These are phyloP conservation scores for Blera fallax DNA, from an alignment of 2,888 invertebrate species.

Conservation along the genomic window DNA sequence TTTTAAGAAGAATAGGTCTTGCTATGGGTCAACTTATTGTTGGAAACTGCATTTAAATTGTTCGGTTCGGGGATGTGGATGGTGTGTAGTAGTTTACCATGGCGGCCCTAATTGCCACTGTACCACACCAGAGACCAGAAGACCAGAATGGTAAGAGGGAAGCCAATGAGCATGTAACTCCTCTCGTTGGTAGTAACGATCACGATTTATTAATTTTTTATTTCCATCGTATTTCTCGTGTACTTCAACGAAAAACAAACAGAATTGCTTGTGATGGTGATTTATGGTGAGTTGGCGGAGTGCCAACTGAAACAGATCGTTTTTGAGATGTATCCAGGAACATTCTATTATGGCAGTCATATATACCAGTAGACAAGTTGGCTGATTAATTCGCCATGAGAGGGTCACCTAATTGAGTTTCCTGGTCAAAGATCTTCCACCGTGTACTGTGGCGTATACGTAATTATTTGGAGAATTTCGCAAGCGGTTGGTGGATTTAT, in stretches of 20 bases:
- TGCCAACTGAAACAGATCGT: conserved; percentile 17
- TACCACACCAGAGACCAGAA: conserved; percentile 33
- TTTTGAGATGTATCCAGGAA: conserved; percentile 50
- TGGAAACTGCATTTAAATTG: conserved; percentile 67
- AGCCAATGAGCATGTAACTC: conserved; percentile 63
- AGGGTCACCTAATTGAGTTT: conserved; percentile 52
- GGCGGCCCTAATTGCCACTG: conserved; percentile 66
- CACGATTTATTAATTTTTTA: conserved; percentile 70
- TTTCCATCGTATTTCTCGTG: conserved; percentile 10
- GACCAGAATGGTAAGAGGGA: conserved; percentile 34
- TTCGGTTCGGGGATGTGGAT: conserved; percentile 19
- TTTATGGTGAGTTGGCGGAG: conserved; percentile 43
- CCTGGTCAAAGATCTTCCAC: conserved; percentile 62
- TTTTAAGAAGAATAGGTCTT: conserved; percentile 69
- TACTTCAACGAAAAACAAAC: neutral
- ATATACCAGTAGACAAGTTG: conserved; percentile 34
- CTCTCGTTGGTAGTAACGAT: conserved; percentile 50
- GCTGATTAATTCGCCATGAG: conserved; percentile 45
- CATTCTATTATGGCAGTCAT: conserved; percentile 43
- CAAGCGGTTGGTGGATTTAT: conserved; percentile 5
- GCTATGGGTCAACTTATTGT: conserved; percentile 64
- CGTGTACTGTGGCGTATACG: conserved; percentile 51
- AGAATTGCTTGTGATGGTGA: conserved; percentile 23
- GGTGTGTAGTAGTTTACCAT: conserved; percentile 53
- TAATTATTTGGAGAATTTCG: conserved; percentile 52